phyloP scores from a whole-genome alignment of 64 coral and sea anemone genomes.

The Hydrozoanthus tunicans region DNA sequence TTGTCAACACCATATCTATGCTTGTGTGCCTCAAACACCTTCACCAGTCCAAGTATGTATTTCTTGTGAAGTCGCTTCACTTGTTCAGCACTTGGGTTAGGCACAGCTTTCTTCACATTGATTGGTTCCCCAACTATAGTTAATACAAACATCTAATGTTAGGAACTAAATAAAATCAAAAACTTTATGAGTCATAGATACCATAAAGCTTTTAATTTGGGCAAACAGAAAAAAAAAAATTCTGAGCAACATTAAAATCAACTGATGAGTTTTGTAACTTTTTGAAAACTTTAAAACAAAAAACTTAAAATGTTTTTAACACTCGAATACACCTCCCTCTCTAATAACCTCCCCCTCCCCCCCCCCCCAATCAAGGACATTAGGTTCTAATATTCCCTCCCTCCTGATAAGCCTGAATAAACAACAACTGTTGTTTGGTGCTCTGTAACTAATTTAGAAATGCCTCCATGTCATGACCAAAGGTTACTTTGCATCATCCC shows the following conservation, averaged over 20 bases:
- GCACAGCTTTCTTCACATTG: constrained; percentile 76
- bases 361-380: too few species aligned
- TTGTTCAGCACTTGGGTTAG: constrained; percentile 77
- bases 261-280: neutral
- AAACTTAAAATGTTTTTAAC: neutral
- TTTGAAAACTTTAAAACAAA: neutral
- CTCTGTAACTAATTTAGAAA: too few species aligned
- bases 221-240: neutral
- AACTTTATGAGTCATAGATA: neutral
- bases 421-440: too few species aligned
- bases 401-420: too few species aligned
- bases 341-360: too few species aligned
- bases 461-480: too few species aligned
- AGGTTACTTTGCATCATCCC: too few species aligned
- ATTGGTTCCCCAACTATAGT: constrained; percentile 91
- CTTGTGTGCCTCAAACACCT: constrained; percentile 83
- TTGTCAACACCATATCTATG: constrained; percentile 86
- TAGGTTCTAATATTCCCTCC: too few species aligned
- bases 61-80: constrained; percentile 81
- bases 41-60: constrained; percentile 79
- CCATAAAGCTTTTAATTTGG: too few species aligned
- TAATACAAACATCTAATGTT: neutral
- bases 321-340: too few species aligned
- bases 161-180: neutral
- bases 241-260: neutral